Percentiles rank a stretch among this genome's conserved stretches.
Evolutionary conservation across 2,888 invertebrate species (phyloP).

Genomic region (Cataglyphis rosenhaueri): DNA sequence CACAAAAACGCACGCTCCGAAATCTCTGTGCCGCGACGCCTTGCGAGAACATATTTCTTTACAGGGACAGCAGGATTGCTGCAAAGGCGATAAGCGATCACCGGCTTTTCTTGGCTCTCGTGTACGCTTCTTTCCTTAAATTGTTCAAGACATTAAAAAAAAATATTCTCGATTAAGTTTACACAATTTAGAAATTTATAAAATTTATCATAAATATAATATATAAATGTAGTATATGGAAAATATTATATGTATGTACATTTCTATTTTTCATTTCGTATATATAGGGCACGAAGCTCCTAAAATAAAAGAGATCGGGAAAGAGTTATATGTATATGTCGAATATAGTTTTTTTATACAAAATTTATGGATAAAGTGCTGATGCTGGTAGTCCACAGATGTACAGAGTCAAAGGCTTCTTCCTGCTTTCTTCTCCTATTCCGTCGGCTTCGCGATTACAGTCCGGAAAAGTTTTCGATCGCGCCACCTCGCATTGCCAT

Average conservation of each 20-base stretch:
- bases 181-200: not conserved
- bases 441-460: slow-evolving; percentile 22
- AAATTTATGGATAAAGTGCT: slow-evolving; percentile 35
- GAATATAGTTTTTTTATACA: slow-evolving; percentile 27
- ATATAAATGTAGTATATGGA: not conserved
- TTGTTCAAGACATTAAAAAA: not conserved
- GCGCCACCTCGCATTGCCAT: slow-evolving; percentile 27
- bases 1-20: slow-evolving; percentile 30
- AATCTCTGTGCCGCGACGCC: slow-evolving; percentile 36
- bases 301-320: not conserved
- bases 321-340: slow-evolving; percentile 27
- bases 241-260: not conserved
- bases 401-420: slow-evolving; percentile 6
- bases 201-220: not conserved
- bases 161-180: slow-evolving; percentile 2
- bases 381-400: slow-evolving; percentile 4
- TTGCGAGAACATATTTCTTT: slow-evolving; percentile 42
- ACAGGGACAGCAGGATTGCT: slow-evolving; percentile 28
- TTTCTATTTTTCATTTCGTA: not conserved
- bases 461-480: slow-evolving; percentile 50
- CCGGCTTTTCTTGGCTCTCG: slow-evolving; percentile 25
- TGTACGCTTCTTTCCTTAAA: not conserved
- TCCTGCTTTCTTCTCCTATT: not conserved
- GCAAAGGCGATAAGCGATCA: slow-evolving; percentile 39
- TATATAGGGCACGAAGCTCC: not conserved